A percentile compares a stretch with the other conserved stretches of the same genome.
phyloP scores from a whole-genome alignment of 2,888 invertebrate species.

The Serripes groenlandicus region DNA sequence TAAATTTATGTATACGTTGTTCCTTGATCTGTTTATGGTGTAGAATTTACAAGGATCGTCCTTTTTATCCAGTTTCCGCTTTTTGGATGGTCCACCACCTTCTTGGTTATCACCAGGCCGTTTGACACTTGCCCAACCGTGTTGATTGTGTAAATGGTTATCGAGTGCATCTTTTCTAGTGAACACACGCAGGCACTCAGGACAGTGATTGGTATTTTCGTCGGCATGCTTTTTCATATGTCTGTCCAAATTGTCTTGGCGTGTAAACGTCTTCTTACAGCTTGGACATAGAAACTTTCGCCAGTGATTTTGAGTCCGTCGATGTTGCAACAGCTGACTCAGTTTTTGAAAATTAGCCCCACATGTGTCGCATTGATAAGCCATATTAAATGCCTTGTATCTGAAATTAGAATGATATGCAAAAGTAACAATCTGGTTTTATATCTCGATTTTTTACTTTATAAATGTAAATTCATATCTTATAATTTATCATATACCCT shows the following conservation, averaged over 20 bases:
- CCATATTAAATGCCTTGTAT: neutral
- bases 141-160: constrained; percentile 23
- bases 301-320: constrained; percentile 24
- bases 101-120: constrained; percentile 23
- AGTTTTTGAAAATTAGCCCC: constrained; percentile 1
- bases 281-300: constrained; percentile 21
- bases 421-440: too few species aligned
- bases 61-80: constrained; percentile 17
- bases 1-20: constrained; percentile 39
- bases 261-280: constrained; percentile 28
- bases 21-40: constrained; percentile 28
- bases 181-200: constrained; percentile 13
- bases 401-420: neutral
- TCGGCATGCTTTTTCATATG: constrained; percentile 29
- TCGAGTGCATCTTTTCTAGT: constrained; percentile 19
- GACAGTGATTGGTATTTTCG: constrained; percentile 19
- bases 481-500: neutral
- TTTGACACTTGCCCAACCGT: constrained; percentile 19
- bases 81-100: constrained; percentile 31
- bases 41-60: constrained; percentile 27
- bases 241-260: constrained; percentile 33
- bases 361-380: neutral
- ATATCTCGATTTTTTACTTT: too few species aligned
- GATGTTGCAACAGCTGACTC: constrained; percentile 24
- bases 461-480: too few species aligned